Percentiles rank a stretch among this genome's conserved stretches.
Evolutionary conservation across 1,140 invertebrate genomes (phyloP).

Genomic region (Camponotus floridanus): DNA sequence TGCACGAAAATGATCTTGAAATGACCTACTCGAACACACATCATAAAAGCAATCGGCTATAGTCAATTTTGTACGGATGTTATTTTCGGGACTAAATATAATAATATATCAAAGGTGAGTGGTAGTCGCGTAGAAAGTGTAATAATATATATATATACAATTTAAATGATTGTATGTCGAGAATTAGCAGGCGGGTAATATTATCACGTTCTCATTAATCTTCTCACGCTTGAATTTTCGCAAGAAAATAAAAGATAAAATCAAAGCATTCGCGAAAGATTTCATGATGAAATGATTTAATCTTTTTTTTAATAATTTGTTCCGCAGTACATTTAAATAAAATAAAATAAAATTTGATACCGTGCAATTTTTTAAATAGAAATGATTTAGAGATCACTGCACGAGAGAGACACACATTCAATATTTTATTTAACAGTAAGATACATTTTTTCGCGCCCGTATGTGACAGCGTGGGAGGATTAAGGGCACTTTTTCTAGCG

Average conservation of each 20-base stretch:
- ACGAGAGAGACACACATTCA: background rate
- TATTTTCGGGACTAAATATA: slow-evolving; percentile 83
- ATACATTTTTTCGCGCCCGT: background rate
- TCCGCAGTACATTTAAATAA: background rate
- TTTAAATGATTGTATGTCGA: slow-evolving; percentile 66
- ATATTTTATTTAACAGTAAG: background rate
- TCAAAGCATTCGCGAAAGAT: slow-evolving; percentile 22
- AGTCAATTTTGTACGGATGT: slow-evolving; percentile 85
- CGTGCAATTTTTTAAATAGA: background rate
- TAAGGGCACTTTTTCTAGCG: slow-evolving; percentile 56
- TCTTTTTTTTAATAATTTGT: background rate
- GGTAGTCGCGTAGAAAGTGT: slow-evolving; percentile 72
- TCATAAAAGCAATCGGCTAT: slow-evolving; percentile 84
- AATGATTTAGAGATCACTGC: background rate
- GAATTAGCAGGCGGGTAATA: slow-evolving; percentile 59
- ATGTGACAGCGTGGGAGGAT: slow-evolving; percentile 42
- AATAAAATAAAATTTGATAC: background rate
- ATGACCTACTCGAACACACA: slow-evolving; percentile 73
- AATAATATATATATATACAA: slow-evolving; percentile 69
- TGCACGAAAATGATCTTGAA: slow-evolving; percentile 77
- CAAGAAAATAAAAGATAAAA: slow-evolving; percentile 21
- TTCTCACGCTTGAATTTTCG: slow-evolving; percentile 31
- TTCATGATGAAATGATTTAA: background rate
- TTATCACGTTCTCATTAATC: slow-evolving; percentile 48
- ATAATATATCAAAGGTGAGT: slow-evolving; percentile 72